Base-by-base conservation (phyloP, 1,140 invertebrate genomes). In the Solenopsis fugax region DNA sequence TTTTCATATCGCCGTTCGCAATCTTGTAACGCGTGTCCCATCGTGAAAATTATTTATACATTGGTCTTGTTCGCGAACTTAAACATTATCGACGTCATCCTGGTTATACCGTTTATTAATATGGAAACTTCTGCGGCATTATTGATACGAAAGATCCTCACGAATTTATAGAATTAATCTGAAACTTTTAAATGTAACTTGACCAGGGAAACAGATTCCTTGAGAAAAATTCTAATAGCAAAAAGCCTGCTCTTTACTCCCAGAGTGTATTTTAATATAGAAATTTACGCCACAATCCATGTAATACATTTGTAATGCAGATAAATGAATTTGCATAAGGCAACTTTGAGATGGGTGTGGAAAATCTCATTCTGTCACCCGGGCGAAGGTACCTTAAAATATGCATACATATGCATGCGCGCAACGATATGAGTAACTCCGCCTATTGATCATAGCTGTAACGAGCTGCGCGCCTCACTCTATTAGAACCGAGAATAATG, bases 281-380 rank as follows among this genome's bases (percentile, higher is more conserved):
- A 37, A 80, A 67, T 45, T 65, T 67, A 67, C 37, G 29, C 60
- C 45, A 29, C 60, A 41, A 67, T 34, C 60, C 45, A 13, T 67
- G 62, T 80, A 37, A 80, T 65, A 67, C 45, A 80, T 65, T 80
- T 67, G 60, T 80, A 80, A 80, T 80, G 76, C 76, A 80, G 76
- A 80, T 80, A 80, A 80, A 80, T 29, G 45, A 80, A 80, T 80
- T 80, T 80, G 76, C 76, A 80, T 80, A 67, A 37, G 48, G 21
- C n/a, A 67, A 67, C 76, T 80, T 80, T 65, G 45, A 65, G 21
- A 18, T 80, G 62, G 45, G 24, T 65, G 76, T 52, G 29, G 76
- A 67, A 80, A 67, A 67, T 78, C 76, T 67, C 45, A 78, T 78
- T 78, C 62, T 65, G 45, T 80, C 60, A 62, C 29, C 13, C 60